Base-by-base conservation (phyloP, 1,140 invertebrate genomes). In the Trachelipus rathkii region DNA sequence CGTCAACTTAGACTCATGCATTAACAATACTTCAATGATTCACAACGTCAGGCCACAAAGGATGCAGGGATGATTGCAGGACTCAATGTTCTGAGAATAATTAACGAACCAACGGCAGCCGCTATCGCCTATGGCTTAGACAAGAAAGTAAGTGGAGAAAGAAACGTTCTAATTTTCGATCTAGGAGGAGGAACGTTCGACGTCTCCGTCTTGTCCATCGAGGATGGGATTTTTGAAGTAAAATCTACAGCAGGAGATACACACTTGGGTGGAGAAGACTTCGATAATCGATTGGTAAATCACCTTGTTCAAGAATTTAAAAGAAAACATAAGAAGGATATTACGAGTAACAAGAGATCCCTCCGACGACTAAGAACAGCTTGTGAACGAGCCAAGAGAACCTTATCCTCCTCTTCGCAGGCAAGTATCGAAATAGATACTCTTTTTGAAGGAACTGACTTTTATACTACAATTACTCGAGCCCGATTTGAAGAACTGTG, bases 291-390 rank as follows among this genome's bases (percentile, higher is more conserved):
- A 69, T 92, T 99, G 90, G 95, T 98, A 21, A 95, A 93, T 83
- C 94, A 98, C 86, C 97, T 98, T 82, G 92, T 96, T 0, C 91
- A 95, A 84, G 95, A 98, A 85, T 98, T 99, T 89, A 97, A 97
- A 87, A 88, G 95, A 73, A 98, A 99, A 85, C 93, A 96, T 89
- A 97, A 96, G 85, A 97, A 96, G 83, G 96, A 99, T 82, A 87
- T 98, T 33, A 90, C 90, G 24, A 86, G 88, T 70, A 98, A 98
- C 87, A 95, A 96, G 84, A 88, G 96, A 78, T 94, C 96, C 7
- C 88, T 99, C 13, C 89, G 96, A 84, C 91, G 96, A 85, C 86
- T 98, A 73, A 89, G 95, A 81, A 98, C 91, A 0, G 90, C 91
- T 21, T 92, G 90, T 83, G 92, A 93, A 79, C 76, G 84, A 76